These are phyloP conservation scores for Ectropis grisescens DNA, from an alignment of 1,140 invertebrate species.

Conservation along the genomic window DNA sequence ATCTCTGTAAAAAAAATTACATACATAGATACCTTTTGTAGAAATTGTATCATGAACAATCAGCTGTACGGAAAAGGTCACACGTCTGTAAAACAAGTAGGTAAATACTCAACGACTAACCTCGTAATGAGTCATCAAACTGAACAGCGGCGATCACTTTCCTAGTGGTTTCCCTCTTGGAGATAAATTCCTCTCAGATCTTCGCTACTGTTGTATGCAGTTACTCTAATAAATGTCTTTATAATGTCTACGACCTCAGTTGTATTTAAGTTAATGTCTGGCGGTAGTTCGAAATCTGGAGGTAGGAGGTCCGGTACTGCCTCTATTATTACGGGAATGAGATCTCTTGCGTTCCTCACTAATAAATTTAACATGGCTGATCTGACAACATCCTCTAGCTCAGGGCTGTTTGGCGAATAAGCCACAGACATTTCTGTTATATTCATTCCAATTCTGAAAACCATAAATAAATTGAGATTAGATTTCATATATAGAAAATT, in stretches of 20 bases:
- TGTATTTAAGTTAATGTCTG: slow-evolving; percentile 19
- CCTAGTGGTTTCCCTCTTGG: slow-evolving; percentile 32
- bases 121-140: slow-evolving; percentile 41
- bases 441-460: slow-evolving; percentile 42
- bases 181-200: slow-evolving; percentile 36
- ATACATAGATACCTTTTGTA: too few species aligned
- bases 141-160: slow-evolving; percentile 42
- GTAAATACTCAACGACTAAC: slow-evolving; percentile 19
- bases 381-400: slow-evolving; percentile 40
- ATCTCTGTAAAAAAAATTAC: too few species aligned
- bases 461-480: too few species aligned
- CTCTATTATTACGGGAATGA: slow-evolving; percentile 21
- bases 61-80: too few species aligned
- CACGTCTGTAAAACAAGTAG: too few species aligned
- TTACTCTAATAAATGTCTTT: slow-evolving; percentile 26
- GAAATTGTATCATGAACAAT: too few species aligned
- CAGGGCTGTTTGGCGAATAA: slow-evolving; percentile 43
- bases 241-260: slow-evolving; percentile 27
- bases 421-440: slow-evolving; percentile 35
- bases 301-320: slow-evolving; percentile 15
- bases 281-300: slow-evolving; percentile 21
- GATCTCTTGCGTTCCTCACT: slow-evolving; percentile 22
- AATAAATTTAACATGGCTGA: slow-evolving; percentile 32
- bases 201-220: slow-evolving; percentile 30
- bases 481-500: too few species aligned